phyloP scores from a whole-genome alignment of 2,113 vertebrate species.

The Gavialis gangeticus region DNA sequence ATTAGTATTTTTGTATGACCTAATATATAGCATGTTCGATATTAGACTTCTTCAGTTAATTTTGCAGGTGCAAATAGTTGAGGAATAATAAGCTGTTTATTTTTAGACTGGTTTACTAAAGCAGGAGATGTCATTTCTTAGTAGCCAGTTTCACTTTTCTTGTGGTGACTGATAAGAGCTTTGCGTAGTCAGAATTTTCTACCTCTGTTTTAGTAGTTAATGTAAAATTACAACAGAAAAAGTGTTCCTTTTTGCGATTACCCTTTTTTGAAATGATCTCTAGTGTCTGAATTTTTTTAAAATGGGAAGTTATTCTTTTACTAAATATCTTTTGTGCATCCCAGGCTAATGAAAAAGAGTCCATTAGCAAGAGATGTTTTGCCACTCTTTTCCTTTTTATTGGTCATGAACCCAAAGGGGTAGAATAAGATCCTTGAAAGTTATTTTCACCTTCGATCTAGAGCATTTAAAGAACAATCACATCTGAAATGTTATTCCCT shows the following conservation, averaged over 20 bases:
- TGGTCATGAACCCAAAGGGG: conserved; percentile 10
- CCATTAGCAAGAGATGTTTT: conserved; percentile 29
- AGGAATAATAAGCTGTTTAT: background rate
- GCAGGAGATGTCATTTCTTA: background rate
- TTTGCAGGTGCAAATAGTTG: background rate
- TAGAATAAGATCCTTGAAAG: conserved; percentile 24
- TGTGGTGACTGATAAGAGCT: background rate
- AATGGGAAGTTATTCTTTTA: conserved; percentile 5
- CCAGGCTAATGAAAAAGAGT: conserved; percentile 55
- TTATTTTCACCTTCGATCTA: conserved; percentile 18
- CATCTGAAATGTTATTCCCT: conserved; percentile 9
- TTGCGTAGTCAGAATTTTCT: background rate
- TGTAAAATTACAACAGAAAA: background rate
- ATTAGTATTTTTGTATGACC: background rate
- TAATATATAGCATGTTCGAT: background rate
- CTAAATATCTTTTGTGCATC: conserved; percentile 46
- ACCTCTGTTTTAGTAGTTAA: background rate
- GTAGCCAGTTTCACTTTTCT: background rate
- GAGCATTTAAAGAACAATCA: background rate
- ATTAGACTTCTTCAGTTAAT: background rate
- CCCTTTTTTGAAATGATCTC: conserved; percentile 19
- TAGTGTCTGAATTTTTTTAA: conserved; percentile 24
- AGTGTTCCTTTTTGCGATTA: background rate
- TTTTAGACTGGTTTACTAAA: background rate
- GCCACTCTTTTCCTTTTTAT: background rate